Conservation (phyloP, 2,113 vertebrate species). For the Acrocephalus arundinaceus region DNA sequence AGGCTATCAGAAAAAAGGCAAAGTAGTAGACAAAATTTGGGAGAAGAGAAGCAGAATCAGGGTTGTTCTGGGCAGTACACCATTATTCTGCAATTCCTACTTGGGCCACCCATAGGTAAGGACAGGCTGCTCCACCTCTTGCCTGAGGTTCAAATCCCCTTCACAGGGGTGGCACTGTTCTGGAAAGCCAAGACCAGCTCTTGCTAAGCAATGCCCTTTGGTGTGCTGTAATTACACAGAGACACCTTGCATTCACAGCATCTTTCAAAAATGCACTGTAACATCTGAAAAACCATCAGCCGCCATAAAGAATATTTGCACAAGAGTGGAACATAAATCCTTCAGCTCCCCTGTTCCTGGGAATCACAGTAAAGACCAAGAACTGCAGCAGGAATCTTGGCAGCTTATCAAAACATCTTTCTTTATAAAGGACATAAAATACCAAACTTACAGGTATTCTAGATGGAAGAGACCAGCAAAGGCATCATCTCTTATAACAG, state of each 20-base stretch:
- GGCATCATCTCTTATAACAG: slow-evolving; percentile 91
- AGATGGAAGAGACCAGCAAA: slow-evolving; percentile 95
- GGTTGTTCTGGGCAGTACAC: background rate
- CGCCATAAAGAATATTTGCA: background rate
- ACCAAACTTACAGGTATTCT: slow-evolving; percentile 93
- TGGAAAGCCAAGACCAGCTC: slow-evolving; percentile 36
- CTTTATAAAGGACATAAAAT: slow-evolving; percentile 9
- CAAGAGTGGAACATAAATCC: background rate
- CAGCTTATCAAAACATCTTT: background rate
- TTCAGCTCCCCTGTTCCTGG: background rate
- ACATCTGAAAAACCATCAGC: background rate
- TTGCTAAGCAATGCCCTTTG: slow-evolving; percentile 23
- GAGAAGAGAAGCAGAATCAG: background rate
- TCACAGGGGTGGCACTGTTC: background rate
- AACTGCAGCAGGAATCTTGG: background rate
- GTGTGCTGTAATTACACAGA: background rate
- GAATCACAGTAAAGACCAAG: background rate
- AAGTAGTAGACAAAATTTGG: background rate
- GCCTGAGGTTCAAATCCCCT: slow-evolving; percentile 28
- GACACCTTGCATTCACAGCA: background rate
- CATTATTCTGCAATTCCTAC: background rate
- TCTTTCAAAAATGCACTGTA: slow-evolving; percentile 6
- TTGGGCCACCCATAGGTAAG: background rate
- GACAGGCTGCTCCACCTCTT: background rate
- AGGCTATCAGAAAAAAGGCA: background rate